Evolutionary conservation across 2,113 vertebrate species (phyloP).

Genomic region (Epinephelus fuscoguttatus): DNA sequence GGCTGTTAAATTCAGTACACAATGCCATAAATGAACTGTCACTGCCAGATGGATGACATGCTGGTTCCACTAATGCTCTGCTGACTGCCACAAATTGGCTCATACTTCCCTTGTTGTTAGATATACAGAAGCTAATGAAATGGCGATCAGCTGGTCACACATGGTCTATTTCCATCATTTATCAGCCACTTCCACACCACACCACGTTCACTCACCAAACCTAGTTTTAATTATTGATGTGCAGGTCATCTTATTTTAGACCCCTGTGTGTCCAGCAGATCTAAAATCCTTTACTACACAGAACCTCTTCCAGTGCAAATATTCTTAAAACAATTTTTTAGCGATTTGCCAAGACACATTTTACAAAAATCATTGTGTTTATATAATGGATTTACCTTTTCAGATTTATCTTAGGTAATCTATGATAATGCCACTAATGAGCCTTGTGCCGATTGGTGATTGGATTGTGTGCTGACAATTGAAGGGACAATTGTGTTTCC

Average conservation of each 20-base stretch:
- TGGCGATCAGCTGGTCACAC: conserved; percentile 2
- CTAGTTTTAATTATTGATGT: neutral
- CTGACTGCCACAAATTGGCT: conserved; percentile 48
- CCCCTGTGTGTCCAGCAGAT: neutral
- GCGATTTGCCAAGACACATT: neutral
- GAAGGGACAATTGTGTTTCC: too few relatives aligned
- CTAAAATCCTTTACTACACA: neutral
- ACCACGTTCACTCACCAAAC: neutral
- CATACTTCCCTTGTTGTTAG: conserved; percentile 40
- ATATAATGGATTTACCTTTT: conserved; percentile 27
- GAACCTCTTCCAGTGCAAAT: neutral
- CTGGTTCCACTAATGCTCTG: conserved; percentile 24
- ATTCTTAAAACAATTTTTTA: conserved; percentile 5
- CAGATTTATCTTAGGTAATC: conserved; percentile 7
- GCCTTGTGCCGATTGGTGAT: too few relatives aligned
- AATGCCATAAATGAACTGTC: conserved; percentile 51
- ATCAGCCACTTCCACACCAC: conserved; percentile 1
- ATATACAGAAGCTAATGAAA: conserved; percentile 46
- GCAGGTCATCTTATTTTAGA: conserved; percentile 2
- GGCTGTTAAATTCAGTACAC: conserved; percentile 42
- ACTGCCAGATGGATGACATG: conserved; percentile 47
- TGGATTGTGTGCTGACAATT: too few relatives aligned
- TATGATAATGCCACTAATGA: neutral
- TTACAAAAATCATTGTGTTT: neutral
- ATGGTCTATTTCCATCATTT: conserved; percentile 36